Evolutionary conservation across 2,888 invertebrate species (phyloP), one percentile per base, ranked within the genome.

Genomic region (Limnephilus marmoratus): DNA sequence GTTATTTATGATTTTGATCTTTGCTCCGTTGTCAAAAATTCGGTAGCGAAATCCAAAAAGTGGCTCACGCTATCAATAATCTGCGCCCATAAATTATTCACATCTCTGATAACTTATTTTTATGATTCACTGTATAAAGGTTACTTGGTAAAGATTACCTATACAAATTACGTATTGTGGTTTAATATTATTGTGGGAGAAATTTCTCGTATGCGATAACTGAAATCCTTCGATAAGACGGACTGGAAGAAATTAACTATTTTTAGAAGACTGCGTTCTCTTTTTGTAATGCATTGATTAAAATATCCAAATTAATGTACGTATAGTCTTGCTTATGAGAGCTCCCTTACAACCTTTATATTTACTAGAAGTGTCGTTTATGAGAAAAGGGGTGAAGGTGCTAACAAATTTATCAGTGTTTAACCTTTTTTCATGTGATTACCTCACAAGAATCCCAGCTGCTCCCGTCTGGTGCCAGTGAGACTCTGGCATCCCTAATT

Each of bases 21-120:
- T 68, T 68, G 68, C 68, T 68, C 68, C 68, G 68, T 68, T n/a
- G 68, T 68, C 68, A n/a, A 68, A 68, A n/a, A 68, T 68, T 68
- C 68, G 68, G 68, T 68, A 68, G 68, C 68, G n/a, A 68, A 68
- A 68, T 68, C 68, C 68, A 68, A 68, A 68, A 68, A 68, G 68
- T 24, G 9, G 68, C 24, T 24, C 9, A 5, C 24, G 24, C 68
- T n/a, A n/a, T 68, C 68, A n/a, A 24, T 68, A 68, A 68, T 68
- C 68, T 68, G 68, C 68, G 24, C 24, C n/a, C 24, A 2, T 68
- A 68, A 68, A 68, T 68, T 68, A 68, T 68, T 68, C 68, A n/a
- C 68, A 24, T 11, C 9, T 24, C 68, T 68, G 68, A 68, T 68
- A 68, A 68, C 7, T 68, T 9, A 0, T 68, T 68, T 68, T 9